These are phyloP conservation scores for Bergia puertoricense DNA, from an alignment of 92 coral and sea anemone genomes.

Conservation along the genomic window DNA sequence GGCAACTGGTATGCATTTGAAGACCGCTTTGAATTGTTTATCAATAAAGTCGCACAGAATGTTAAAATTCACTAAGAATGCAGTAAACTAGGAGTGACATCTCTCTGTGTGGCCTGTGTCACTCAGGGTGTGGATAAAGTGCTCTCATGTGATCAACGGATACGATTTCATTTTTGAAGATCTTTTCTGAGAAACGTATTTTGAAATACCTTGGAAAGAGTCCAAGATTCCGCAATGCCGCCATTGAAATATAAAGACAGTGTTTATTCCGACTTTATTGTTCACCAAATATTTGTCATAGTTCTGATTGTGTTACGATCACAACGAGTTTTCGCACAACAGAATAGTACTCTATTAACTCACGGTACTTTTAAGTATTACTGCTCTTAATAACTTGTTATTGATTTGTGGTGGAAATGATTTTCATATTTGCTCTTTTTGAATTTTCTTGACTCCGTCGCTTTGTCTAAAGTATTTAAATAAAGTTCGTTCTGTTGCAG, in stretches of 20 bases:
- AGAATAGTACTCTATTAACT: not conserved
- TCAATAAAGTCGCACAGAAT: not conserved
- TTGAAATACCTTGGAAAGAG: not conserved
- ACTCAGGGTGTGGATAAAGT: not conserved
- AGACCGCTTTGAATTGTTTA: conserved; percentile 4
- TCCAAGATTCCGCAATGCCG: conserved; percentile 17
- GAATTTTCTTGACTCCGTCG: no score
- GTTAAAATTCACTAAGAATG: not conserved
- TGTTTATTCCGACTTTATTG: conserved; percentile 6
- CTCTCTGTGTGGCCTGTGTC: conserved; percentile 21
- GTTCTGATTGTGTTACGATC: not conserved
- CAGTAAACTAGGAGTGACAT: not conserved
- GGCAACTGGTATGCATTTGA: conserved; percentile 25
- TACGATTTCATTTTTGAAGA: conserved; percentile 13
- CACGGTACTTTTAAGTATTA: no score
- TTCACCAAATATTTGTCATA: not conserved
- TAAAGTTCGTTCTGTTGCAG: no score
- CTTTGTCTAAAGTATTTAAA: no score
- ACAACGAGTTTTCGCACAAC: no score
- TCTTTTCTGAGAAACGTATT: conserved; percentile 4
- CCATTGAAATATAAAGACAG: not conserved
- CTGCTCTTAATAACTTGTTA: not conserved
- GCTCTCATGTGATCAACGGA: conserved; percentile 25
- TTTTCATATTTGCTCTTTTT: not conserved
- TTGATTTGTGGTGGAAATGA: not conserved